Evolutionary conservation across 92 coral and sea anemone genomes (phyloP).

Genomic region (Parazoanthus swiftii): DNA sequence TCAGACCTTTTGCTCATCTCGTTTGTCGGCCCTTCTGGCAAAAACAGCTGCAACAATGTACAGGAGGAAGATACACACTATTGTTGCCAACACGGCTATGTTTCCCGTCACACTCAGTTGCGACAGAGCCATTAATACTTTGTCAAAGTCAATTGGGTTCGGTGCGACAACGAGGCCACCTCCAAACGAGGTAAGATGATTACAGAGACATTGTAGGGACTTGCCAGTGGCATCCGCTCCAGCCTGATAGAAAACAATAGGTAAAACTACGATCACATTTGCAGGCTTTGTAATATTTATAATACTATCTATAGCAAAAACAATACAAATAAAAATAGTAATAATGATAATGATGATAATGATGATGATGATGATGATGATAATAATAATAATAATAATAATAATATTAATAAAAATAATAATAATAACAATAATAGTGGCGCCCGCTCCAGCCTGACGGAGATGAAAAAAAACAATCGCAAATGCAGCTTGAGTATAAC

Average conservation of each 20-base stretch:
- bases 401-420: no score
- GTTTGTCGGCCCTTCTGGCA: slow-evolving; percentile 72
- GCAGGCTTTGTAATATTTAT: no score
- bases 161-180: slow-evolving; percentile 87
- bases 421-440: no score
- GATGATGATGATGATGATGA: no score
- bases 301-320: no score
- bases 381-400: no score
- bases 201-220: slow-evolving; percentile 71
- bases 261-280: no score
- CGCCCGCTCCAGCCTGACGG: no score
- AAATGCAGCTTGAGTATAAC: not conserved
- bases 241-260: not conserved
- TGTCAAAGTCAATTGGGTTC: slow-evolving; percentile 84
- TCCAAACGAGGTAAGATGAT: slow-evolving; percentile 82
- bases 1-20: slow-evolving; percentile 63
- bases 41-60: slow-evolving; percentile 67
- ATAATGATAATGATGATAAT: no score
- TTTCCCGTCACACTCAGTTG: slow-evolving; percentile 66
- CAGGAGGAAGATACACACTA: slow-evolving; percentile 65
- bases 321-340: no score
- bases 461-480: no score
- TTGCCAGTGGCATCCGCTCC: not conserved
- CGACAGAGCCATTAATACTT: slow-evolving; percentile 55
- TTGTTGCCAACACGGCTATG: slow-evolving; percentile 68